These are phyloP conservation scores for Drosophila affinis DNA, from an alignment of 2,888 invertebrate genomes.

Conservation along the genomic window DNA sequence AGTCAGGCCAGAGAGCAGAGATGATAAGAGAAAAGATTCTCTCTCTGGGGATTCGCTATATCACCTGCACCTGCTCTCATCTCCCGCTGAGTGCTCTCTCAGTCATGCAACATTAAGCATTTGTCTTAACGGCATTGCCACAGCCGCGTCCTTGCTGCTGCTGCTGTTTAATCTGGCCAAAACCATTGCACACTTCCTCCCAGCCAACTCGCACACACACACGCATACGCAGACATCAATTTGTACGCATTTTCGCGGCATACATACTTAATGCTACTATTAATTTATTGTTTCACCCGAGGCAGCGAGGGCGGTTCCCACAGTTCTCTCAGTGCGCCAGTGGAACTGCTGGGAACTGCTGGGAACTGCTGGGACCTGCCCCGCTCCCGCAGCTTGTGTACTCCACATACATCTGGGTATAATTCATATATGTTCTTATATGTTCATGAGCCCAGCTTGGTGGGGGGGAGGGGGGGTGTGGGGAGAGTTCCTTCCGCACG, in stretches of 20 bases:
- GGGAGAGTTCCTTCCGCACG: conserved; percentile 15
- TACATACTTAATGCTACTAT: conserved; percentile 69
- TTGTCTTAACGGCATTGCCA: conserved; percentile 33
- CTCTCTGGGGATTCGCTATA: conserved; percentile 6
- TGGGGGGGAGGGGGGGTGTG: not conserved
- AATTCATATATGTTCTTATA: conserved; percentile 25
- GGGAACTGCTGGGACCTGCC: conserved; percentile 10
- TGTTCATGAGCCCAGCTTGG: conserved; percentile 2
- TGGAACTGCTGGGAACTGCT: conserved; percentile 10
- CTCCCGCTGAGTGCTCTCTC: conserved; percentile 38
- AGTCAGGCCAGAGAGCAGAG: conserved; percentile 21
- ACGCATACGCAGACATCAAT: conserved; percentile 52
- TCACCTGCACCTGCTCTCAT: conserved; percentile 27
- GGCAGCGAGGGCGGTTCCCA: conserved; percentile 20
- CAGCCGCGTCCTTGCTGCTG: too few relatives aligned
- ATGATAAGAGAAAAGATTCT: not conserved
- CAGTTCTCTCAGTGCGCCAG: too few relatives aligned
- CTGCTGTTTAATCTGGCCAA: conserved; percentile 40
- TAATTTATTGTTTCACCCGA: conserved; percentile 51
- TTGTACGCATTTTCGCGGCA: conserved; percentile 50
- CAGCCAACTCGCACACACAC: conserved; percentile 29
- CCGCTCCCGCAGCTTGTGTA: conserved; percentile 1
- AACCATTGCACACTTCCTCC: conserved; percentile 33
- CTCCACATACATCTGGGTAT: conserved; percentile 39
- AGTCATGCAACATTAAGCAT: conserved; percentile 53